These are phyloP conservation scores for Sericinus montela DNA, from an alignment of 2,888 invertebrate species.

Conservation along the genomic window DNA sequence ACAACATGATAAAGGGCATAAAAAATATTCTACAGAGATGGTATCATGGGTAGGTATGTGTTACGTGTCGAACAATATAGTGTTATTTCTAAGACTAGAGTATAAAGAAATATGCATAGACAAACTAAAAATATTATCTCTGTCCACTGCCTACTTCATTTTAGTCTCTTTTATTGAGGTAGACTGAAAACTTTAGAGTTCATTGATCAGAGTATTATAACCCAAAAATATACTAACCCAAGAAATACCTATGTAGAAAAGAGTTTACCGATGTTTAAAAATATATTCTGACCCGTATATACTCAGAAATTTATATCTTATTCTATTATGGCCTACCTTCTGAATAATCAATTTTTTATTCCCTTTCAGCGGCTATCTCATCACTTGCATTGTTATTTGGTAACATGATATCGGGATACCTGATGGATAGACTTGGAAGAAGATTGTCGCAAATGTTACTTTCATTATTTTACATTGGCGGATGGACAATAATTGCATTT, in stretches of 20 bases:
- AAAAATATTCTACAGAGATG: conserved; percentile 66
- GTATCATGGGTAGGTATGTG: conserved; percentile 82
- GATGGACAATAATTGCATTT: conserved; percentile 80
- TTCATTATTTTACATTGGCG: conserved; percentile 72
- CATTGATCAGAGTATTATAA: no score
- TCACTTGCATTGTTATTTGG: conserved; percentile 81
- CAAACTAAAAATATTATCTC: no score
- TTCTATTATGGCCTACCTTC: neutral
- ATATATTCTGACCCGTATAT: no score
- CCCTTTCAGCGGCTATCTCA: conserved; percentile 79
- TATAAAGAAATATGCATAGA: no score
- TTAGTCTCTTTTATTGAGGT: no score
- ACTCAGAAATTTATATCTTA: neutral
- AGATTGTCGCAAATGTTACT: conserved; percentile 72
- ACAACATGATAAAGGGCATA: conserved; percentile 46
- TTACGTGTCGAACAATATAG: conserved; percentile 9
- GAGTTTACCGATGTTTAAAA: no score
- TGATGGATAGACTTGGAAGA: conserved; percentile 81
- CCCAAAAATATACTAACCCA: no score
- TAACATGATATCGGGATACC: conserved; percentile 78
- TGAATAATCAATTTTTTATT: conserved; percentile 11
- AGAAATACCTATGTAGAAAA: no score
- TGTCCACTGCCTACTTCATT: no score
- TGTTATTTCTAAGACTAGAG: no score
- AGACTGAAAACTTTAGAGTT: no score